phyloP scores from a whole-genome alignment of 37 sponge, comb jelly and placozoan species.

The Sycon ciliatum region DNA sequence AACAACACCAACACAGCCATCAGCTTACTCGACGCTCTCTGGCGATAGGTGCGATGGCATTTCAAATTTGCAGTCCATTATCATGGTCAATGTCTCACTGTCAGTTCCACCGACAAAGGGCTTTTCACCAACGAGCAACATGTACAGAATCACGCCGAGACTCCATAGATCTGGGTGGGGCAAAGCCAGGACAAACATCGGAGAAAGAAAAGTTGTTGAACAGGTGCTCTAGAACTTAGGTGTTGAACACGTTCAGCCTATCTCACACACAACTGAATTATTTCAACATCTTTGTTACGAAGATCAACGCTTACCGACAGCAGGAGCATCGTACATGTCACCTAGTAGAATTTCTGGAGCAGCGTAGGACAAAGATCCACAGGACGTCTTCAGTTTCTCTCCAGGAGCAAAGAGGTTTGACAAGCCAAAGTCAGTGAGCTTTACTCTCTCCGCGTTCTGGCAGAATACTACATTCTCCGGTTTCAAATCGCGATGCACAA shows the following conservation, averaged over 20 bases:
- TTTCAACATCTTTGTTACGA: no score
- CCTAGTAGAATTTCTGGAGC: slow-evolving; percentile 93
- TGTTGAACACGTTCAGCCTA: no score
- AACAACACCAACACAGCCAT: no score
- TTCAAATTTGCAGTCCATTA: slow-evolving; percentile 87
- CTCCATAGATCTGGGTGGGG: slow-evolving; percentile 83
- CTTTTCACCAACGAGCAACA: slow-evolving; percentile 76
- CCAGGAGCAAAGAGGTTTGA: slow-evolving; percentile 83
- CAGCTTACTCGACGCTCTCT: slow-evolving; percentile 53
- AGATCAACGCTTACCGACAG: slow-evolving; percentile 71
- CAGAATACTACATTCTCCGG: slow-evolving; percentile 95
- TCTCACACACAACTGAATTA: no score
- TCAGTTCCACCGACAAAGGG: slow-evolving; percentile 82
- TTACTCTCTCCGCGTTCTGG: slow-evolving; percentile 40
- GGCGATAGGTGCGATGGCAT: slow-evolving; percentile 58
- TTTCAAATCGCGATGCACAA: slow-evolving; percentile 92
- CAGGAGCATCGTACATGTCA: slow-evolving; percentile 82
- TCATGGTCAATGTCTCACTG: slow-evolving; percentile 83
- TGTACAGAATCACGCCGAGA: slow-evolving; percentile 89
- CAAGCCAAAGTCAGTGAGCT: slow-evolving; percentile 92
- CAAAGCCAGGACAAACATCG: no score
- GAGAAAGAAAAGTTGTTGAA: no score
- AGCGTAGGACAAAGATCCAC: slow-evolving; percentile 89
- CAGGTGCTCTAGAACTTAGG: no score
- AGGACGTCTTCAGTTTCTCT: slow-evolving; percentile 79